Evolutionary conservation across 2,797 vertebrate species (phyloP).

Genomic region (Perodicticus potto): DNA sequence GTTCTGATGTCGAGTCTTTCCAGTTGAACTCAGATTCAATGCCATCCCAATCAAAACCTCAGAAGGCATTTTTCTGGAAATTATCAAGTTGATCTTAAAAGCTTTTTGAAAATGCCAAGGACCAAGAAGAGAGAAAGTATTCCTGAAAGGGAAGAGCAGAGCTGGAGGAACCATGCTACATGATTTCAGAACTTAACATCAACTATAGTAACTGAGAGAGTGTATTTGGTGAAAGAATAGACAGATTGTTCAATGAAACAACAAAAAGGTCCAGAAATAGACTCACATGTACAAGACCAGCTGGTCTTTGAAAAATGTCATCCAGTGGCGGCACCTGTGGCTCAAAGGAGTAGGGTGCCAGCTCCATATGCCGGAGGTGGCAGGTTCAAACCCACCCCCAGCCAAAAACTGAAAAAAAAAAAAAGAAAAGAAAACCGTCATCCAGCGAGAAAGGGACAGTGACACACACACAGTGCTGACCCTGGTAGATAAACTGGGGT

Average conservation of each 20-base stretch:
- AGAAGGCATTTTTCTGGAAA: not conserved
- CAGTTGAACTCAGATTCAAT: not conserved
- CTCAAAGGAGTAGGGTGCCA: too few relatives aligned
- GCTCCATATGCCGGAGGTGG: too few relatives aligned
- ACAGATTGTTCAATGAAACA: fast-evolving
- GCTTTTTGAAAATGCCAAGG: not conserved
- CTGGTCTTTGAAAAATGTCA: not conserved
- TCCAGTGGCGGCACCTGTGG: too few relatives aligned
- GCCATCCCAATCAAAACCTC: not conserved
- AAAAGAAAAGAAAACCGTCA: too few relatives aligned
- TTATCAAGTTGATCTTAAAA: not conserved
- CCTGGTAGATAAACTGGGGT: too few relatives aligned
- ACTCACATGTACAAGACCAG: fast-evolving
- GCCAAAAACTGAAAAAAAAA: too few relatives aligned
- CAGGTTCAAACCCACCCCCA: too few relatives aligned
- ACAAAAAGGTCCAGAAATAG: fast-evolving
- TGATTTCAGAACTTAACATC: fast-evolving
- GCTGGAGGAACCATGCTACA: fast-evolving
- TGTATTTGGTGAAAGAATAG: fast-evolving
- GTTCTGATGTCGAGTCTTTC: too few relatives aligned
- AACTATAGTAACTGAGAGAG: fast-evolving
- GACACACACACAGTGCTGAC: too few relatives aligned
- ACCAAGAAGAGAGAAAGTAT: not conserved
- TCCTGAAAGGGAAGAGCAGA: not conserved
- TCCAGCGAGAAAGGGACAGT: not conserved